Percentiles rank a stretch among this genome's conserved stretches.
These are phyloP conservation scores for Eristalinus aeneus DNA, from an alignment of 2,888 invertebrate species.

Conservation along the genomic window DNA sequence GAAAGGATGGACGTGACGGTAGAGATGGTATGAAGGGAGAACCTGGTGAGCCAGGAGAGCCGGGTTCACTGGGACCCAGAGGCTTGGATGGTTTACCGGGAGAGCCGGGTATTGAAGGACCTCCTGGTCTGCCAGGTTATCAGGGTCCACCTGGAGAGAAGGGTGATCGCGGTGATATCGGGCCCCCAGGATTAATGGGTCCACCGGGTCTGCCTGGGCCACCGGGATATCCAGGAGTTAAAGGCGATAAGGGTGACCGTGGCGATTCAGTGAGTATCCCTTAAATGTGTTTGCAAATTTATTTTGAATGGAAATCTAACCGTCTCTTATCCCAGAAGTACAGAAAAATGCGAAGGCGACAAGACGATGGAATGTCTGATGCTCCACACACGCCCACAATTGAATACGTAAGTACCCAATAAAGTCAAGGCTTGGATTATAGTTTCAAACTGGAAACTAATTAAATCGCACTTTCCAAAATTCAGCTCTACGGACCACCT, in stretches of 20 bases:
- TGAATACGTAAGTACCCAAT: conserved; percentile 79
- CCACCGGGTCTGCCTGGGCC: conserved; percentile 93
- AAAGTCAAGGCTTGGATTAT: background rate
- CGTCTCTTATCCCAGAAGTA: conserved; percentile 77
- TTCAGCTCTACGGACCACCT: conserved; percentile 83
- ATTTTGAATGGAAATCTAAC: conserved; percentile 57
- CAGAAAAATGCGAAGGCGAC: conserved; percentile 81
- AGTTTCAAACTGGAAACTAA: background rate
- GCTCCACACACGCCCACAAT: conserved; percentile 80
- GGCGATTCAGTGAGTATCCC: conserved; percentile 91
- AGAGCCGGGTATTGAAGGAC: conserved; percentile 92
- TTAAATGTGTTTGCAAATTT: background rate
- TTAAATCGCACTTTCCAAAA: background rate
- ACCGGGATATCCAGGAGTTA: conserved; percentile 93
- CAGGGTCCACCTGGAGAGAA: conserved; percentile 93
- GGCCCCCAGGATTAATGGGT: conserved; percentile 96
- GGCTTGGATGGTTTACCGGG: conserved; percentile 89
- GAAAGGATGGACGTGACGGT: conserved; percentile 80
- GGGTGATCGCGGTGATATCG: conserved; percentile 91
- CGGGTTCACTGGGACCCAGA: conserved; percentile 88
- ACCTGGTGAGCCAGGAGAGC: conserved; percentile 88
- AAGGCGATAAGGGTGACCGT: conserved; percentile 95
- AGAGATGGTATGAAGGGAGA: conserved; percentile 81
- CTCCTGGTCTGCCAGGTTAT: conserved; percentile 89
- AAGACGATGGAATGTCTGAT: conserved; percentile 81